A percentile compares a stretch with the other conserved stretches of the same genome.
Evolutionary conservation across 2,113 vertebrate species (phyloP).

Genomic region (Furnarius figulus): DNA sequence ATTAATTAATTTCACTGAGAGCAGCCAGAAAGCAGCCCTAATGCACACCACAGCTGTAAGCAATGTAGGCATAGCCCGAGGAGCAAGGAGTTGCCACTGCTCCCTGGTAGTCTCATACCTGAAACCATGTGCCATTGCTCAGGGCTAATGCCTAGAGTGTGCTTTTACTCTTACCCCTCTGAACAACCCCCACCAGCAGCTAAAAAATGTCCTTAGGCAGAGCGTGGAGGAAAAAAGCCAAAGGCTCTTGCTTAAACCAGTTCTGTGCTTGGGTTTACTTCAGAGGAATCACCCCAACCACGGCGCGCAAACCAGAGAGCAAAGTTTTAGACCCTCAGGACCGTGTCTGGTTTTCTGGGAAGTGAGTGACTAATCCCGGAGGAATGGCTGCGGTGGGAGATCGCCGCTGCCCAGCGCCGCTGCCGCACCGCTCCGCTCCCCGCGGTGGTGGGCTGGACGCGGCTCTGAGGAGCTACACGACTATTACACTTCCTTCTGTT

Average conservation of each 20-base stretch:
- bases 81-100: neutral
- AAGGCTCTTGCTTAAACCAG: neutral
- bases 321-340: neutral
- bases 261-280: neutral
- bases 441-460: neutral
- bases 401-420: neutral
- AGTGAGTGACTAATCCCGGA: slow-evolving; percentile 13
- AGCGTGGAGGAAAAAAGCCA: neutral
- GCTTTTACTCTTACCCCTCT: neutral
- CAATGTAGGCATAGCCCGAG: neutral
- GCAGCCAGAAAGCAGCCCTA: neutral
- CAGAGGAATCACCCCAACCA: neutral
- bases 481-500: neutral
- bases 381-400: neutral
- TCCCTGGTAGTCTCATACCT: neutral
- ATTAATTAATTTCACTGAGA: neutral
- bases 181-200: rapidly evolving
- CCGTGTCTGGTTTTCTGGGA: neutral
- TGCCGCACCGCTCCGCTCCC: neutral
- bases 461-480: neutral
- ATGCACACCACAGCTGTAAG: neutral
- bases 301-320: rapidly evolving
- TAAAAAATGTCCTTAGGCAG: neutral
- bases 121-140: neutral
- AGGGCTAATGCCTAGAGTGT: neutral